These are phyloP conservation scores for Styela plicata DNA, from an alignment of 23 tunicate species.

Conservation along the genomic window DNA sequence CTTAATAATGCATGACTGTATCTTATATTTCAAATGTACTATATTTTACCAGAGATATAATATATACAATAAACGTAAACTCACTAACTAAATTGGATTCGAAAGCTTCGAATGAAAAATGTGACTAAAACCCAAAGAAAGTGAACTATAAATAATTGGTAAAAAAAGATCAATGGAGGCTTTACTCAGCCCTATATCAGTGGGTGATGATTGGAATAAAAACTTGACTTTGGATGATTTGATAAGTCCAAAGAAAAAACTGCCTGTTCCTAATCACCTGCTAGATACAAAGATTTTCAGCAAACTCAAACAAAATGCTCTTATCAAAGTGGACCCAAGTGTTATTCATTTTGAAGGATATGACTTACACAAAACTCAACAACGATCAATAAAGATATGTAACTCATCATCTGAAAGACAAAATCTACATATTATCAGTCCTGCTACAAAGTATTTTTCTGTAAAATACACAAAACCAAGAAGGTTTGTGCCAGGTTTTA, in stretches of 20 bases:
- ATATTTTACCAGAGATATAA: no score
- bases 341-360: slow-evolving; percentile 80
- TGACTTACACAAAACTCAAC: slow-evolving; percentile 44
- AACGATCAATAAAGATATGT: slow-evolving; percentile 58
- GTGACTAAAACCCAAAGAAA: no score
- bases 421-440: slow-evolving; percentile 73
- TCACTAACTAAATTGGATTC: no score
- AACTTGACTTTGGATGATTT: slow-evolving; percentile 43
- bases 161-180: slow-evolving; percentile 4
- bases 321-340: slow-evolving; percentile 62
- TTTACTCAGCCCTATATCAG: neutral
- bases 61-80: no score
- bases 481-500: slow-evolving; percentile 84
- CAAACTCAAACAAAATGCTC: slow-evolving; percentile 67
- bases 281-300: slow-evolving; percentile 77
- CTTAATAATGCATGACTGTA: no score
- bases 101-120: neutral
- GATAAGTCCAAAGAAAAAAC: slow-evolving; percentile 41
- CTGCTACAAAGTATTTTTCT: slow-evolving; percentile 66
- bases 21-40: no score
- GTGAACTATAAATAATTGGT: neutral
- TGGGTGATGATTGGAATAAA: slow-evolving; percentile 26
- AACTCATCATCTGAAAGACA: slow-evolving; percentile 70
- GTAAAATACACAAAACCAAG: slow-evolving; percentile 70
- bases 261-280: slow-evolving; percentile 73